phyloP scores from a whole-genome alignment of 2,113 vertebrate genomes.

The Cepphus grylle region DNA sequence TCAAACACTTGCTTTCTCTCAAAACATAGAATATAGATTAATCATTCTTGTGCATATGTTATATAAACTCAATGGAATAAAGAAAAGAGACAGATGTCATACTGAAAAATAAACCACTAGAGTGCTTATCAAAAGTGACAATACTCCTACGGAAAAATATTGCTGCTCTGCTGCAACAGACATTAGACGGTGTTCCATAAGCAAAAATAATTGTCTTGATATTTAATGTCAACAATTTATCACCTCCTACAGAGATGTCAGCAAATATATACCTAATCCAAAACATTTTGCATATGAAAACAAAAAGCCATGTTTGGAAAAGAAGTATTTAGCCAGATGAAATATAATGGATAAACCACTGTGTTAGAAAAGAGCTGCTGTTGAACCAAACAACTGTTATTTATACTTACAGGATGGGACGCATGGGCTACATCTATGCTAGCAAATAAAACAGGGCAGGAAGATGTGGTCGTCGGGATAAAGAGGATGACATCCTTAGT shows the following conservation, averaged over 20 bases:
- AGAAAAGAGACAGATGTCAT: conserved; percentile 29
- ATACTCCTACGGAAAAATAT: conserved; percentile 20
- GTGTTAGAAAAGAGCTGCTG: background rate
- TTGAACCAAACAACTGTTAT: background rate
- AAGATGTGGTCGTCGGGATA: background rate
- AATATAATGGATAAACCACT: background rate
- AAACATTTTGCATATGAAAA: conserved; percentile 6
- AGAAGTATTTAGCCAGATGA: background rate
- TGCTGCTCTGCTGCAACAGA: background rate
- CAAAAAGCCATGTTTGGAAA: background rate
- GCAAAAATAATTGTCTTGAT: conserved; percentile 49
- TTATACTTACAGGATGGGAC: background rate
- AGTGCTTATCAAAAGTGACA: conserved; percentile 34
- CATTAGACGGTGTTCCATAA: background rate
- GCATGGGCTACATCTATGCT: background rate
- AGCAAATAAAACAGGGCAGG: background rate
- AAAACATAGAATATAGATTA: background rate
- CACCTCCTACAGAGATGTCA: conserved; percentile 43
- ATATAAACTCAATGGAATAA: background rate
- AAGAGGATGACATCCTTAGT: background rate
- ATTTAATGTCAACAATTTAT: conserved; percentile 32
- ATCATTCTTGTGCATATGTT: background rate
- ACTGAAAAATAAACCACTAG: conserved; percentile 38
- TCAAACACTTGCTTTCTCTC: background rate
- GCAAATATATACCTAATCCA: background rate